Conservation (phyloP, 2,113 vertebrate species). For the Sorex araneus region DNA sequence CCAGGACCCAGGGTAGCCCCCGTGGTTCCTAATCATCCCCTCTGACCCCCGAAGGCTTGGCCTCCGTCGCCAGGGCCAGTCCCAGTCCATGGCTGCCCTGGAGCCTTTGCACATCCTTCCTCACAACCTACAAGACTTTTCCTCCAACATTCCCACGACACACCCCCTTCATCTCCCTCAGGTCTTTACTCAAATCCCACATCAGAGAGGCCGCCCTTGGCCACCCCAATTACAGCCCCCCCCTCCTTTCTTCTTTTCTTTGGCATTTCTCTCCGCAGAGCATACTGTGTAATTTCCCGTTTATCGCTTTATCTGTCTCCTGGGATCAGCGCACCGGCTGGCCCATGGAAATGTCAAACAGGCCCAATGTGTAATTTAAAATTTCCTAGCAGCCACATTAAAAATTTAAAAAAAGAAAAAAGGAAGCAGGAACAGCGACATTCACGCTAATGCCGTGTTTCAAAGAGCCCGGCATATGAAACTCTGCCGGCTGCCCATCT, state of each 20-base stretch:
- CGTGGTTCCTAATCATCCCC: background rate
- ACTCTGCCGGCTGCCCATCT: background rate
- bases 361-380: slow-evolving; percentile 31
- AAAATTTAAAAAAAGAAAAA: background rate
- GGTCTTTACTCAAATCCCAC: slow-evolving; percentile 16
- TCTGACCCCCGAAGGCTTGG: too few species aligned
- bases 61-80: background rate
- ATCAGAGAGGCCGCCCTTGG: slow-evolving; percentile 13
- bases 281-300: slow-evolving; percentile 58
- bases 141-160: background rate
- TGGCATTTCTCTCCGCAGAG: background rate
- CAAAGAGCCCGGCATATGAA: background rate
- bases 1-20: background rate
- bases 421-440: background rate
- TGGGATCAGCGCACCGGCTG: background rate
- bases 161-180: background rate
- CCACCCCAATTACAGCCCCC: slow-evolving; percentile 42
- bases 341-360: background rate
- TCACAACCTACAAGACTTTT: background rate
- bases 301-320: slow-evolving; percentile 70
- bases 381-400: slow-evolving; percentile 14
- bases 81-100: background rate
- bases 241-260: background rate
- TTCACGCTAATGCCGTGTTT: background rate
- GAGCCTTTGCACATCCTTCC: slow-evolving; percentile 47